These are phyloP conservation scores for Catocala fraxini DNA, from an alignment of 2,888 invertebrate genomes.

Conservation along the genomic window DNA sequence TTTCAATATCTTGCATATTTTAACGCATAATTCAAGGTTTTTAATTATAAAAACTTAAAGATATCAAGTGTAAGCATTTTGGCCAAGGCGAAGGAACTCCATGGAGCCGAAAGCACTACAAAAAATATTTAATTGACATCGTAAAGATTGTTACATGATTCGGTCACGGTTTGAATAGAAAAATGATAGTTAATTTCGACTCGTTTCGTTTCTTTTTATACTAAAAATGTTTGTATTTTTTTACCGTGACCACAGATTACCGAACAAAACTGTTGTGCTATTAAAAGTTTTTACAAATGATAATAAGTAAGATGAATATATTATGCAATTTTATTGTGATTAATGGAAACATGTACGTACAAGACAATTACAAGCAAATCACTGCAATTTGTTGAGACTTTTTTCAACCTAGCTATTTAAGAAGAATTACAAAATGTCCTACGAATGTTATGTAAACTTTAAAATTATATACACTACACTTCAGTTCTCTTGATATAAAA, in stretches of 20 bases:
- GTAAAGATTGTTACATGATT: conserved; percentile 27
- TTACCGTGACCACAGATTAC: conserved; percentile 9
- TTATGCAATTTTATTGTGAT: conserved; percentile 5
- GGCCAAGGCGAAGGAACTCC: conserved; percentile 36
- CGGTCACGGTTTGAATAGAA: conserved; percentile 38
- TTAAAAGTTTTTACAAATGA: conserved; percentile 6
- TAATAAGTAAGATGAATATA: conserved; percentile 3
- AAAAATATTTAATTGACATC: conserved; percentile 32
- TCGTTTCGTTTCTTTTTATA: conserved; percentile 29
- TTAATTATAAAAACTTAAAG: conserved; percentile 23
- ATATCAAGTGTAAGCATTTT: conserved; percentile 29
- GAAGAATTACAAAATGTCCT: too few species aligned
- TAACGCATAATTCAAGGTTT: conserved; percentile 28
- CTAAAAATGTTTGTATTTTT: conserved; percentile 12
- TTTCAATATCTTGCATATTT: conserved; percentile 11
- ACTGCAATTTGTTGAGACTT: too few species aligned
- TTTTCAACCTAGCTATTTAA: too few species aligned
- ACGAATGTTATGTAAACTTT: too few species aligned
- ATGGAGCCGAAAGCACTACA: conserved; percentile 25
- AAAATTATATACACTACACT: too few species aligned
- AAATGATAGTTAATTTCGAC: conserved; percentile 28
- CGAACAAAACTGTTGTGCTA: conserved; percentile 2
- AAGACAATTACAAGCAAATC: too few species aligned
- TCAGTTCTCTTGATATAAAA: too few species aligned
- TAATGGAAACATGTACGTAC: too few species aligned